Percentiles rank a stretch among this genome's conserved stretches.
These are phyloP conservation scores for Crematogaster levior DNA, from an alignment of 2,888 invertebrate species.

Conservation along the genomic window DNA sequence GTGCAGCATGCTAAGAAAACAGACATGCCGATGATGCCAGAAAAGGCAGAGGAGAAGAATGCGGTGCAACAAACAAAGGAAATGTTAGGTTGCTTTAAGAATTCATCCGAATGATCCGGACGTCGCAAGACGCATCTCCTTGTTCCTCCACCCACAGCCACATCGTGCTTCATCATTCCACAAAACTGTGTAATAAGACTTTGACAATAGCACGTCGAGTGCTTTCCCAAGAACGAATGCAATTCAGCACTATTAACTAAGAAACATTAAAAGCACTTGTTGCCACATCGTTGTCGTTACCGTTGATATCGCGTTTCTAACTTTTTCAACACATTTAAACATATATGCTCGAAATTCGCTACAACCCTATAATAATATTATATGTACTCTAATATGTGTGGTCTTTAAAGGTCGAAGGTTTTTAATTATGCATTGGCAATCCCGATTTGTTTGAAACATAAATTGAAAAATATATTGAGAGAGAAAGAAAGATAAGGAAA, in stretches of 20 bases:
- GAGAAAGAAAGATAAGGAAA: not conserved
- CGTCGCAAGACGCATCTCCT: conserved; percentile 24
- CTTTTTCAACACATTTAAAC: not conserved
- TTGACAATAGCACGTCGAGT: conserved; percentile 65
- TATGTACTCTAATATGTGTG: not conserved
- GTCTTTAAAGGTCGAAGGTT: not conserved
- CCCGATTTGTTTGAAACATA: not conserved
- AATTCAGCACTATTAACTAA: conserved; percentile 67
- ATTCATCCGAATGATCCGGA: conserved; percentile 55
- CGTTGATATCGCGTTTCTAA: conserved; percentile 49
- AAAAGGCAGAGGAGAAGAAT: not conserved
- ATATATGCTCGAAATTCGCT: not conserved
- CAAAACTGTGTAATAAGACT: conserved; percentile 38
- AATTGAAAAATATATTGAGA: not conserved
- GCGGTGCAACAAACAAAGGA: not conserved
- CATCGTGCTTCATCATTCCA: conserved; percentile 22
- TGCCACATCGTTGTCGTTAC: conserved; percentile 79
- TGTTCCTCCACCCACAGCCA: not conserved
- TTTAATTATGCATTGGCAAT: not conserved
- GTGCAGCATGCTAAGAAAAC: not conserved
- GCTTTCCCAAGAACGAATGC: conserved; percentile 60
- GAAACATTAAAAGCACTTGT: conserved; percentile 80
- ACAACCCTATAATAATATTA: not conserved
- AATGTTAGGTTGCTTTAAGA: conserved; percentile 60
- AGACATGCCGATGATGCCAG: conserved; percentile 19